Evolutionary conservation across 2,888 invertebrate genomes (phyloP).

Genomic region (Boloria euphrosyne): DNA sequence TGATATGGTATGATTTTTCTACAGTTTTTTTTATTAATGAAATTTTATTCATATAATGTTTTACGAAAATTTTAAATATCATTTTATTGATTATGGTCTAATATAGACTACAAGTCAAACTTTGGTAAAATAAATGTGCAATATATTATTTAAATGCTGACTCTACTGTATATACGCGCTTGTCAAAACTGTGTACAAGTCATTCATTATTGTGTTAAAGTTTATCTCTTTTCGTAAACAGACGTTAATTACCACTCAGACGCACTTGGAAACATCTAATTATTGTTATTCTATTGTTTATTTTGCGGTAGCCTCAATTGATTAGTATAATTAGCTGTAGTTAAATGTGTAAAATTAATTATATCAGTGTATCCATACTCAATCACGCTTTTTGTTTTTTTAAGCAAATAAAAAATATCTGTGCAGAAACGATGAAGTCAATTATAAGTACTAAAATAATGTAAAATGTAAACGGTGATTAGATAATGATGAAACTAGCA

Average conservation of each 20-base stretch:
- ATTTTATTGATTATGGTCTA: too few relatives aligned
- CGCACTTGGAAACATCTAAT: conserved; percentile 41
- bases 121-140: neutral
- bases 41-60: too few relatives aligned
- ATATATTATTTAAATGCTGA: conserved; percentile 34
- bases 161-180: conserved; percentile 51
- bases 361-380: neutral
- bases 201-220: conserved; percentile 62
- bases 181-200: conserved; percentile 66
- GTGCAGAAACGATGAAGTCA: too few relatives aligned
- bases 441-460: too few relatives aligned
- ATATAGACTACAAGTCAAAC: too few relatives aligned
- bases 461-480: too few relatives aligned
- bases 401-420: too few relatives aligned
- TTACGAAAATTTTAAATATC: too few relatives aligned
- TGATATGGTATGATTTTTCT: too few relatives aligned
- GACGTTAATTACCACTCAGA: conserved; percentile 49
- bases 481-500: too few relatives aligned
- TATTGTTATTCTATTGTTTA: conserved; percentile 37
- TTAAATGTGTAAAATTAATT: neutral
- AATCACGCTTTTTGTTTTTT: too few relatives aligned
- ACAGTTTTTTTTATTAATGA: too few relatives aligned
- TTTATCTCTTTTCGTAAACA: conserved; percentile 66
- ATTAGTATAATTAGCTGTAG: conserved; percentile 9
- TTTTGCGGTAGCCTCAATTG: conserved; percentile 24